Evolutionary conservation across 2,888 invertebrate species (phyloP).

Genomic region (Crossocerus cetratus): DNA sequence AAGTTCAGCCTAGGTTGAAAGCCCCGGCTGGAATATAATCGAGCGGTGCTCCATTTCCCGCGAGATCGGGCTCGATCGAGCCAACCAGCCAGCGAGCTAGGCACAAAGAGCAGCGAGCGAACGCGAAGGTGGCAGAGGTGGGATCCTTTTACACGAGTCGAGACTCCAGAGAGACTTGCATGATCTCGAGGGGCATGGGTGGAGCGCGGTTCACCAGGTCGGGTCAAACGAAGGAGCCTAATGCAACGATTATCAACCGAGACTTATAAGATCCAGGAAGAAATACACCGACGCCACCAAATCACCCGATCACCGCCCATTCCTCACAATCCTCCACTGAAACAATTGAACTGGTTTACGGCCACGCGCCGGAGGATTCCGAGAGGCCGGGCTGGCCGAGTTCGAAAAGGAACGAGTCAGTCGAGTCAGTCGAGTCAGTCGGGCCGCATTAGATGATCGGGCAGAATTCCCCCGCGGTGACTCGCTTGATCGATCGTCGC

Average conservation of each 20-base stretch:
- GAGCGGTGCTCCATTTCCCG: conserved; percentile 72
- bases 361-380: background rate
- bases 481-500: background rate
- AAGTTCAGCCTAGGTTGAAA: conserved; percentile 55
- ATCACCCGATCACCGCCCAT: too few species aligned
- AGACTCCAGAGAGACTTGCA: conserved; percentile 43
- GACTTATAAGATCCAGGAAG: conserved; percentile 2
- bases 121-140: conserved; percentile 37
- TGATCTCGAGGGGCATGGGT: conserved; percentile 60
- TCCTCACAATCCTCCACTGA: too few species aligned
- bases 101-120: conserved; percentile 24
- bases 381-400: background rate
- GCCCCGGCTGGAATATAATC: conserved; percentile 59
- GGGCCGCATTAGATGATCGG: background rate
- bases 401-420: background rate
- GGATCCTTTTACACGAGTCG: conserved; percentile 66
- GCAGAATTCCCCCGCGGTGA: background rate
- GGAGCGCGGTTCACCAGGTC: conserved; percentile 70
- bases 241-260: conserved; percentile 47
- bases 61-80: conserved; percentile 53
- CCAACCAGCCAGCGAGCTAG: conserved; percentile 10
- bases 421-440: too few species aligned
- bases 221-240: conserved; percentile 65
- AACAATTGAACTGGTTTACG: too few species aligned
- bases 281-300: too few species aligned